These are phyloP conservation scores for Propithecus perrieri DNA, from an alignment of 2,797 vertebrate genomes.

Conservation along the genomic window DNA sequence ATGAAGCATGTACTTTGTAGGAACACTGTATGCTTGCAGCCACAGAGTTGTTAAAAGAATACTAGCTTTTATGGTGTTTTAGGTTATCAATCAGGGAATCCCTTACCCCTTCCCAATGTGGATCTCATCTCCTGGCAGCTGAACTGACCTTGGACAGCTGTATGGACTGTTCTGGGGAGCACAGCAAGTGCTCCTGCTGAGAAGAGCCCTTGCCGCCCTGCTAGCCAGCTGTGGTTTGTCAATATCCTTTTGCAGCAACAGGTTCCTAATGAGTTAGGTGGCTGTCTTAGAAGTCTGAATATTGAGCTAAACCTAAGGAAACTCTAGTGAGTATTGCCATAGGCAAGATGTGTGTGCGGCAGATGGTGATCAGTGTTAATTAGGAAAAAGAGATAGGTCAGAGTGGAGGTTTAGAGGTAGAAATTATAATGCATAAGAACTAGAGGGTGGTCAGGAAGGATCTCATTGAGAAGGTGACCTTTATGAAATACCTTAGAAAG, in stretches of 20 bases:
- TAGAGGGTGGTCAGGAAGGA: background rate
- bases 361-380: background rate
- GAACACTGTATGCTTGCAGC: background rate
- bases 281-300: background rate
- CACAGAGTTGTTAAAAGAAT: background rate
- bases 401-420: background rate
- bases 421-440: background rate
- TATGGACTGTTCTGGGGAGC: background rate
- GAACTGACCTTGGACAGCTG: no score
- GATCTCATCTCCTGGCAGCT: background rate
- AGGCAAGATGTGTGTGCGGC: background rate
- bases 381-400: background rate
- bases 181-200: background rate
- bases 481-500: background rate
- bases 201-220: background rate
- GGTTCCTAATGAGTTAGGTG: background rate
- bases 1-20: background rate
- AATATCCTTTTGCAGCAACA: background rate
- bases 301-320: background rate
- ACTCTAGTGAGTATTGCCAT: background rate
- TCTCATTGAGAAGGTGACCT: background rate
- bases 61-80: background rate
- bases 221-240: background rate
- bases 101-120: background rate
- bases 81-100: background rate